Evolutionary conservation across 2,797 vertebrate genomes (phyloP), one percentile per base, ranked within the genome.

Genomic region (Discoglossus pictus): DNA sequence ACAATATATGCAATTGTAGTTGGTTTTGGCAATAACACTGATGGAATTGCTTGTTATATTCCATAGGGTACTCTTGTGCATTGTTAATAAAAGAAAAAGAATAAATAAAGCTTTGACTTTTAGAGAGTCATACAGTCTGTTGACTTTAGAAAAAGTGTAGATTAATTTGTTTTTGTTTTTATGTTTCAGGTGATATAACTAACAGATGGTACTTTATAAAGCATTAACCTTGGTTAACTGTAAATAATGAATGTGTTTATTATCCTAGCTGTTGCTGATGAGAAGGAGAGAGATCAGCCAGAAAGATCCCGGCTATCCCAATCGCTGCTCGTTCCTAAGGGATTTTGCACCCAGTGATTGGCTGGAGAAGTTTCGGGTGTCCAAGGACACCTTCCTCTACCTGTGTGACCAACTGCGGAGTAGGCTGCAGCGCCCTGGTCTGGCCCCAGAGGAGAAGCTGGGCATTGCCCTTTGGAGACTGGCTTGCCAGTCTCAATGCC

Each of bases 281-380:
- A 62, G 46, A n/a, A 16, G 34, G 51, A 38, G 46, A 39, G 8
- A 17, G 1, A 17, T 18, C 1, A 50, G 11, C 2, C 11, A 2
- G 1, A 15, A 16, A 20, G 10, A 34, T 18, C 16, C 36, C 20
- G 34, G n/a, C 15, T 8, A 39, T 39, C 20, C n/a, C 4, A 16
- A 25, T 2, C 15, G 15, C 11, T 51, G 11, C 17, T 15, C 31
- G 5, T 50, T 62, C 10, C 27, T 86, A 74, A 80, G 79, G n/a
- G 80, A 86, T 55, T 87, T 89, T 17, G 73, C 80, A 23, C 80
- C 83, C 1, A 77, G 72, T 27, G 86, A 89, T 72, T 89, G 87
- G 86, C 71, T 89, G 59, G 84, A 87, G 62, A 86, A 84, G 70
- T 88, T 89, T 43, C 79, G 85, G 9, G 78, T 89, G 80, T 85